These are phyloP conservation scores for Nothobranchius kuhntae DNA, from an alignment of 2,113 vertebrate species.

Conservation along the genomic window DNA sequence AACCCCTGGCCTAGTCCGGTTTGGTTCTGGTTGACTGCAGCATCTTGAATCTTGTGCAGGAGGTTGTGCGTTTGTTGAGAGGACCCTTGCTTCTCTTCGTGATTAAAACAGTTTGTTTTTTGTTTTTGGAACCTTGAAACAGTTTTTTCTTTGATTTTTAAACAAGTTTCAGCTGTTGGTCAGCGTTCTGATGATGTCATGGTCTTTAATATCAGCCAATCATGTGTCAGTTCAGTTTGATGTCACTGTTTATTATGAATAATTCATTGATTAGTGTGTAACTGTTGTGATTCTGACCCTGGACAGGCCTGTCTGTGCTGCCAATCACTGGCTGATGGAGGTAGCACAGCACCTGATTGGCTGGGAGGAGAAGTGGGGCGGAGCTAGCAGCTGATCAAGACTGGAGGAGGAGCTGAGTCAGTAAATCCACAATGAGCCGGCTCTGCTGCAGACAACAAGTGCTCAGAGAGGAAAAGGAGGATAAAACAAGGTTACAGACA, in stretches of 20 bases:
- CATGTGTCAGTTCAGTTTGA: neutral
- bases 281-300: neutral
- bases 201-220: neutral
- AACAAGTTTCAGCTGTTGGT: neutral
- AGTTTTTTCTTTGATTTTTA: neutral
- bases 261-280: neutral
- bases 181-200: neutral
- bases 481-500: constrained; percentile 11
- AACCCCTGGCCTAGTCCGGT: too few relatives aligned
- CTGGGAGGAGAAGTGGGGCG: constrained; percentile 19
- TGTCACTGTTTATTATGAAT: neutral
- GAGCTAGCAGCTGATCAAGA: constrained; percentile 22
- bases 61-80: too few relatives aligned
- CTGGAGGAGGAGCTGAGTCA: constrained; percentile 15
- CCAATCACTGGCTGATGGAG: constrained; percentile 29
- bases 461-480: constrained; percentile 39
- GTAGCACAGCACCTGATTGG: constrained; percentile 33
- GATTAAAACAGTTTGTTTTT: too few relatives aligned
- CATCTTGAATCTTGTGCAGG: too few relatives aligned
- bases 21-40: too few relatives aligned
- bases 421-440: constrained; percentile 64
- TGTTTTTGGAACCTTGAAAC: too few relatives aligned
- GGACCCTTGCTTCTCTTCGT: too few relatives aligned
- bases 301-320: constrained; percentile 29
- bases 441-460: constrained; percentile 65